phyloP scores from a whole-genome alignment of 2,113 vertebrate genomes.

The Cheilinus undulatus region DNA sequence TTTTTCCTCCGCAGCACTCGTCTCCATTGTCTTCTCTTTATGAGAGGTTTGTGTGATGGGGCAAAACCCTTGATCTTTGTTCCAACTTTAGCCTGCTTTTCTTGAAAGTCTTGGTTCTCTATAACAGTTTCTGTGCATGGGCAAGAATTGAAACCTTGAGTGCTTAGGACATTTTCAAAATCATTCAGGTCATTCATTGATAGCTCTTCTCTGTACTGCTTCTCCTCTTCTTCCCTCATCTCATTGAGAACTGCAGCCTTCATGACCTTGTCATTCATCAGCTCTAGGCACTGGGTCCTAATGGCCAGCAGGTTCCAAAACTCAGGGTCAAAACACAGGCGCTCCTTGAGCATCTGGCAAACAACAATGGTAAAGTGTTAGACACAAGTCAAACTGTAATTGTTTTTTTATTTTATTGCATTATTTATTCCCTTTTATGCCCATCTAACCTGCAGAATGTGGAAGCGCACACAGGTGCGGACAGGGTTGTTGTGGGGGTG shows the following conservation, averaged over 20 bases:
- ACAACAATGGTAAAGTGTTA: background rate
- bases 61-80: background rate
- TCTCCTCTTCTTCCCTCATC: conserved; percentile 83
- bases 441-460: conserved; percentile 85
- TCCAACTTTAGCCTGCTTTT: background rate
- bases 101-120: conserved; percentile 13
- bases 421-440: background rate
- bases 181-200: conserved; percentile 49
- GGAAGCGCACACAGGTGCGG: conserved; percentile 93
- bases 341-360: conserved; percentile 91
- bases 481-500: conserved; percentile 89
- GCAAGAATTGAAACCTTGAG: conserved; percentile 20
- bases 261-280: conserved; percentile 90
- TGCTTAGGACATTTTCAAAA: conserved; percentile 25
- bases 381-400: background rate
- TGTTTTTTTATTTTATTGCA: background rate
- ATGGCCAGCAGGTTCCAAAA: conserved; percentile 98
- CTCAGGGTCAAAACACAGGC: conserved; percentile 95
- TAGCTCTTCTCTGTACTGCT: conserved; percentile 70
- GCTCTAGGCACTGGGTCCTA: conserved; percentile 90
- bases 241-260: conserved; percentile 83
- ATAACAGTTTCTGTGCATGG: conserved; percentile 45
- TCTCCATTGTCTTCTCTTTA: conserved; percentile 59
- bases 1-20: conserved; percentile 37
- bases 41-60: conserved; percentile 10